Evolutionary conservation across 2,888 invertebrate genomes (phyloP).

Genomic region (Cosmia trapezina): DNA sequence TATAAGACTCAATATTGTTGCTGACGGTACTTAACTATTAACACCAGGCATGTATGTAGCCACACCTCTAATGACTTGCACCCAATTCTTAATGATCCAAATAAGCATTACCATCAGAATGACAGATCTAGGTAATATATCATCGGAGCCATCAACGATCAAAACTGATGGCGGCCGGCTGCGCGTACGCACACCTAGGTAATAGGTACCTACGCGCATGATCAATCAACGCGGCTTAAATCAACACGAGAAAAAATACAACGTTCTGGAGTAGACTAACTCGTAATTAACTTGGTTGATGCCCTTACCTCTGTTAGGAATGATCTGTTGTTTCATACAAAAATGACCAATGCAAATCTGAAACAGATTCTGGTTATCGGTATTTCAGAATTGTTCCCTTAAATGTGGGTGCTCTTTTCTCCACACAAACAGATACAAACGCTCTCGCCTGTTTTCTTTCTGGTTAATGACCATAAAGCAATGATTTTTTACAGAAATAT

Average conservation of each 20-base stretch:
- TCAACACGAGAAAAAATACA: constrained; percentile 47
- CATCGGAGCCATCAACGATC: constrained; percentile 56
- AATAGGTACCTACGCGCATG: constrained; percentile 29
- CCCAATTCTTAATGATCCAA: constrained; percentile 53
- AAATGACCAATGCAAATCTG: not conserved
- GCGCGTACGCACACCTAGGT: constrained; percentile 48
- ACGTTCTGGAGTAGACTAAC: constrained; percentile 7
- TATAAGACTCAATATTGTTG: not conserved
- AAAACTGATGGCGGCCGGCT: constrained; percentile 54
- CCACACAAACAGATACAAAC: too few species aligned
- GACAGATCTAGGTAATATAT: constrained; percentile 63
- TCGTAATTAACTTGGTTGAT: constrained; percentile 15
- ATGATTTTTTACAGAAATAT: too few species aligned
- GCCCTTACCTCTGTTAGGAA: not conserved
- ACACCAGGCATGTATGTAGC: too few species aligned
- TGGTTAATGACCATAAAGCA: too few species aligned
- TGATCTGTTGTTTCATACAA: not conserved
- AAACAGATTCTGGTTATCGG: not conserved
- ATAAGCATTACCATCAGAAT: constrained; percentile 62
- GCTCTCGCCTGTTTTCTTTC: too few species aligned
- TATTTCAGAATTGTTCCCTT: not conserved
- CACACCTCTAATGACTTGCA: constrained; percentile 45
- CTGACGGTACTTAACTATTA: not conserved
- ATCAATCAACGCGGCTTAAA: constrained; percentile 60
- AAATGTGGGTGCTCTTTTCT: too few species aligned